Evolutionary conservation across 1,140 invertebrate species (phyloP).

Genomic region (Cyrtorhinus lividipennis): DNA sequence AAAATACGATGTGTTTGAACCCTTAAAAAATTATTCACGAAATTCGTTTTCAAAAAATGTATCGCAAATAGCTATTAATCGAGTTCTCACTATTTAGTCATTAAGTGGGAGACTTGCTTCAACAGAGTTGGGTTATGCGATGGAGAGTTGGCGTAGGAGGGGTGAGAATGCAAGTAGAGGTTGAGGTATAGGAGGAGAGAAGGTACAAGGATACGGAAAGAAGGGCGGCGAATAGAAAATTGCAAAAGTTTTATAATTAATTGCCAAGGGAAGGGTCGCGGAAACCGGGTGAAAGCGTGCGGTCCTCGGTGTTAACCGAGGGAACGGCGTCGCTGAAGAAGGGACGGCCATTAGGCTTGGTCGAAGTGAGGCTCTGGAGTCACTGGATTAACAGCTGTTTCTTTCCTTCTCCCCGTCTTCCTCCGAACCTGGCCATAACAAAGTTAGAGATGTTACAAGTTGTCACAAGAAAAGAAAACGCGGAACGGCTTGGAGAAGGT

Average conservation of each 20-base stretch:
- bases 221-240: not conserved
- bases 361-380: not conserved
- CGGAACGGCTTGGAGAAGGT: not conserved
- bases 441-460: constrained; percentile 14
- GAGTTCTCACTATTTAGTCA: no score
- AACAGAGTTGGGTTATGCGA: no score
- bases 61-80: no score
- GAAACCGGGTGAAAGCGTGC: not conserved
- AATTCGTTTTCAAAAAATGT: no score
- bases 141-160: no score
- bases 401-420: constrained; percentile 2
- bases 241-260: constrained; percentile 13
- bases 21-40: no score
- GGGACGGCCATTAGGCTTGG: not conserved
- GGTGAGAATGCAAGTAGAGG: no score
- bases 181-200: no score
- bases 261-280: not conserved
- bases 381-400: constrained; percentile 11
- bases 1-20: no score
- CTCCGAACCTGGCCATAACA: not conserved
- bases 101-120: no score
- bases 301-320: constrained; percentile 12
- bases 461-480: not conserved
- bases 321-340: not conserved
- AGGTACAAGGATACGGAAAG: no score